phyloP scores from a whole-genome alignment of 2,888 invertebrate genomes.

The Habroteleia sp. region DNA sequence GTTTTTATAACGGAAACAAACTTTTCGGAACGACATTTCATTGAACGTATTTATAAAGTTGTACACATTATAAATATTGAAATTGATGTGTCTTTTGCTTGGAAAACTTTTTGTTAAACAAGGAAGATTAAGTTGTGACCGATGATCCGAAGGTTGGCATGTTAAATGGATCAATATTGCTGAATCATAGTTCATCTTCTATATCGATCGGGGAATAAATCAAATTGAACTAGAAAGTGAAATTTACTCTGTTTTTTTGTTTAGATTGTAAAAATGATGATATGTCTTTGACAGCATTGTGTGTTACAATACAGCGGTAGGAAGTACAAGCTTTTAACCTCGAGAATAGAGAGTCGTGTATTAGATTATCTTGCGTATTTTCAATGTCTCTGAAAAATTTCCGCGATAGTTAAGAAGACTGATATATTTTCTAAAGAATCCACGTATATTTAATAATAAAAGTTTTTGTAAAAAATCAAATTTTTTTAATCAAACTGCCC shows the following conservation, averaged over 20 bases:
- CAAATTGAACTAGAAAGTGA: slow-evolving; percentile 18
- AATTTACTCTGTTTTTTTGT: slow-evolving; percentile 9
- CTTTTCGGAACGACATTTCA: no score
- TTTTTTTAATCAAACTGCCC: no score
- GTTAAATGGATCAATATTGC: background rate
- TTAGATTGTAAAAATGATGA: background rate
- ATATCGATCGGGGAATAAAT: slow-evolving; percentile 5
- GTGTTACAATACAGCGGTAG: slow-evolving; percentile 1
- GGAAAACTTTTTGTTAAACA: no score
- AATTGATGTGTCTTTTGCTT: no score
- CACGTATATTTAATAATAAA: no score
- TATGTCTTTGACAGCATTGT: slow-evolving; percentile 5
- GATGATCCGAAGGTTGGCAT: background rate
- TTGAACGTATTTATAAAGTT: no score
- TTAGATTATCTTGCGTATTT: slow-evolving; percentile 34
- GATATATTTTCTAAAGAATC: slow-evolving; percentile 6
- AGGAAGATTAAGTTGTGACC: no score
- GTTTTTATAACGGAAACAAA: no score
- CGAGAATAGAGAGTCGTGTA: slow-evolving; percentile 25
- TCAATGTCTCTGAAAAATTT: background rate
- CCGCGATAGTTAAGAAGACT: slow-evolving; percentile 18
- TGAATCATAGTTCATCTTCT: slow-evolving; percentile 2
- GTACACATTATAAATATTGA: no score
- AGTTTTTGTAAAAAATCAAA: no score
- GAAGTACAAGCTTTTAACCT: slow-evolving; percentile 17